Percentiles rank a stretch among this genome's conserved stretches.
These are phyloP conservation scores for Electrona antarctica DNA, from an alignment of 2,113 vertebrate genomes.

Conservation along the genomic window DNA sequence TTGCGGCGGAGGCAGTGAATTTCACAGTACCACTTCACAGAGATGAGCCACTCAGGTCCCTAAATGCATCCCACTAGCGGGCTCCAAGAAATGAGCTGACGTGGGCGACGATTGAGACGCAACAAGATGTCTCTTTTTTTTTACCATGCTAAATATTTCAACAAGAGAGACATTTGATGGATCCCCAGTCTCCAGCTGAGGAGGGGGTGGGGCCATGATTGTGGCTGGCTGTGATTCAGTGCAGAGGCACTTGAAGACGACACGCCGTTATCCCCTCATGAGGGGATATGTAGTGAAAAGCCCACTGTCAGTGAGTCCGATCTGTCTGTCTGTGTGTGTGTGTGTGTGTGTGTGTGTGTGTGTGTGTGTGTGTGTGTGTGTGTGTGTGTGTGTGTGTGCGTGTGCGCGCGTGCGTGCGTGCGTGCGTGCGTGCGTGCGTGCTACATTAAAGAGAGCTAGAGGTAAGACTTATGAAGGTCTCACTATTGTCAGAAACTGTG, in stretches of 20 bases:
- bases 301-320: slow-evolving; percentile 18
- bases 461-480: too few species aligned
- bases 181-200: background rate
- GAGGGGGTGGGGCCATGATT: background rate
- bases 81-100: slow-evolving; percentile 31
- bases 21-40: slow-evolving; percentile 40
- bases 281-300: background rate
- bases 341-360: background rate
- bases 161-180: slow-evolving; percentile 4
- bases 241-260: slow-evolving; percentile 20
- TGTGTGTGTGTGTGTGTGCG: background rate
- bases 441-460: background rate
- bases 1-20: slow-evolving; percentile 43
- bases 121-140: slow-evolving; percentile 27
- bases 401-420: background rate
- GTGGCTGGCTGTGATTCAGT: slow-evolving; percentile 16
- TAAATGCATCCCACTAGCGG: slow-evolving; percentile 11
- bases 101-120: slow-evolving; percentile 44
- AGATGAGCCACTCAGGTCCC: slow-evolving; percentile 41
- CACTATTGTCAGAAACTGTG: background rate
- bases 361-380: background rate
- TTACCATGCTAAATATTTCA: slow-evolving; percentile 42
- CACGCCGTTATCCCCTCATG: slow-evolving; percentile 20
- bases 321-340: background rate
- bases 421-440: background rate